Evolutionary conservation across 2,113 vertebrate species (phyloP), one percentile per base, ranked within the genome.

Genomic region (Mionectes macconnelli): DNA sequence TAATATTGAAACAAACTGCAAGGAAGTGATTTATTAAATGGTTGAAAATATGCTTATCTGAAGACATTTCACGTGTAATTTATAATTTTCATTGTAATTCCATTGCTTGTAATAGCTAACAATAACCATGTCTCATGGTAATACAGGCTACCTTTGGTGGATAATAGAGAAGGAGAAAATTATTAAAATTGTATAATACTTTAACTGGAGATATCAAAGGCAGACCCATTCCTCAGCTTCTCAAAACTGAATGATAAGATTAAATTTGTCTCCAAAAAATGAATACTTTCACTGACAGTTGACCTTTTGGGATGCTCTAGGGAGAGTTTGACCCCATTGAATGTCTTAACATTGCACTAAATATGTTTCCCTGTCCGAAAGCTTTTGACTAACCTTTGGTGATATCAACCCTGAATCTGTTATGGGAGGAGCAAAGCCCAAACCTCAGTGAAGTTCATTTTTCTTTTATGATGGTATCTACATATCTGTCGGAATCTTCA

Each of bases 401-500:
- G 27, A 10, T 79, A 87, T 68, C 81, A 82, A 44, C 73, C 63
- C 31, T 35, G 52, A 90, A 93, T 94, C 91, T 93, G 14, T 84
- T 89, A 64, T 0, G 73, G 18, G 44, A 19, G 81, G 52, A 97
- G 84, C 77, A 90, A 93, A 59, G 69, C 10, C 2, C 31, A n/a
- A 86, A 74, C 77, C 66, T 40, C 20, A 4, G 15, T 56, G 55
- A 44, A 93, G 73, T 80, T 91, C 15, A n/a, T 28, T 87, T 96
- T 89, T 91, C 90, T 85, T 92, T 81, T 56, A 77, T 90, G 82
- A 80, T 92, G 75, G 22, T 94, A 95, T 91, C 93, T 96, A 47
- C 81, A 16, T 78, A 91, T 95, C 89, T 94, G 92, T 93, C 95
- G 94, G 92, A 93, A 90, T 85, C 67, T 89, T 76, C 84, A 68